A percentile compares a stretch with the other conserved stretches of the same genome.
Conservation (phyloP, 2,797 vertebrate genomes). For the Pyrocephalus nanus region DNA sequence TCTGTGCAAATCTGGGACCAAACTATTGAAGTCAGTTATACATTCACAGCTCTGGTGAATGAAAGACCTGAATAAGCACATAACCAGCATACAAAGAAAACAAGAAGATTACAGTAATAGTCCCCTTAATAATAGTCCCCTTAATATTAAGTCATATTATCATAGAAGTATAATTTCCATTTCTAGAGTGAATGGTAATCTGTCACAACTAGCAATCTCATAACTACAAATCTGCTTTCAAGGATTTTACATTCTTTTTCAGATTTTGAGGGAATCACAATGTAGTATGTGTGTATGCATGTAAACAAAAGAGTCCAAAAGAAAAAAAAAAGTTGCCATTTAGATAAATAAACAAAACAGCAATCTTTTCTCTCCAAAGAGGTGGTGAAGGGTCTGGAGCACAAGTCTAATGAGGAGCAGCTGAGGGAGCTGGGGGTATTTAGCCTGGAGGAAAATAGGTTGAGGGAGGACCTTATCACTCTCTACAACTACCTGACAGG, state of each 20-base stretch:
- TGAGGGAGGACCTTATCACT: neutral
- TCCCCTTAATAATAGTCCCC: neutral
- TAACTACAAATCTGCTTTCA: neutral
- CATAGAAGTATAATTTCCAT: neutral
- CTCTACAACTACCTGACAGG: neutral
- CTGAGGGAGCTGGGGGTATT: neutral
- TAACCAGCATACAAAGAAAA: neutral
- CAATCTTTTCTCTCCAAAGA: neutral
- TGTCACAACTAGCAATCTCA: neutral
- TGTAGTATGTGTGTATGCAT: fast-evolving
- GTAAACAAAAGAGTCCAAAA: neutral
- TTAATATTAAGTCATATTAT: neutral
- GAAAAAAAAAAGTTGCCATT: neutral
- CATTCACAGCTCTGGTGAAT: neutral
- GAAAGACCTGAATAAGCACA: neutral
- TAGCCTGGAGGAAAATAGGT: neutral
- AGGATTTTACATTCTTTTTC: neutral
- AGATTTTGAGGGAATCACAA: neutral
- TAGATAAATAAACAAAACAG: neutral
- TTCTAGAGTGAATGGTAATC: neutral
- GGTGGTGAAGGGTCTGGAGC: neutral
- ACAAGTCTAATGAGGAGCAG: neutral
- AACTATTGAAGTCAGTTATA: neutral
- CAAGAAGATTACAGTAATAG: neutral
- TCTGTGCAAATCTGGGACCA: neutral